phyloP scores from a whole-genome alignment of 2,113 vertebrate genomes.

The Urocolius indicus region DNA sequence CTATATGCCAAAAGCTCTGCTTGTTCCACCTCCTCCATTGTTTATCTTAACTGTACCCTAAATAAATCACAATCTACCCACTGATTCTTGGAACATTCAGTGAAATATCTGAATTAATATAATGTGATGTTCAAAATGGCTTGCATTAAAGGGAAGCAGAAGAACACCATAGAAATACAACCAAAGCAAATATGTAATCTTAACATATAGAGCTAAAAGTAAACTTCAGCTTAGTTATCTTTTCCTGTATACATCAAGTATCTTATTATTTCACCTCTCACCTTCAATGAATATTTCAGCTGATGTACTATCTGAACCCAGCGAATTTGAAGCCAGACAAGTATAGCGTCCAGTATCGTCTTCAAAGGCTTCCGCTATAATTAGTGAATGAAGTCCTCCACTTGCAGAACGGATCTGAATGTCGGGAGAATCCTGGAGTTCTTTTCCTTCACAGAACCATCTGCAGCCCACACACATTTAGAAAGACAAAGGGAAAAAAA shows the following conservation, averaged over 20 bases:
- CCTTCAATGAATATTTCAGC: slow-evolving; percentile 99
- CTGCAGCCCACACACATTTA: slow-evolving; percentile 75
- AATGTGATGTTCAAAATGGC: neutral
- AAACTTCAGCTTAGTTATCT: neutral
- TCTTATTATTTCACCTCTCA: slow-evolving; percentile 60
- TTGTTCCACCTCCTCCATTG: neutral
- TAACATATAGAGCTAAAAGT: neutral
- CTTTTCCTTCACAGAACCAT: slow-evolving; percentile 98
- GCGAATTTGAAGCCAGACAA: slow-evolving; percentile 91
- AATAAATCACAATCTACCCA: neutral
- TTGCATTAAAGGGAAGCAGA: neutral
- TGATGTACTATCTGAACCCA: slow-evolving; percentile 92
- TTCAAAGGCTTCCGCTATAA: slow-evolving; percentile 96
- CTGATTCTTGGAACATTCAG: neutral
- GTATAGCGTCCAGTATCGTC: slow-evolving; percentile 98
- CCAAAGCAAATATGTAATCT: neutral
- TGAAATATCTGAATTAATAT: neutral
- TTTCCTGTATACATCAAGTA: neutral
- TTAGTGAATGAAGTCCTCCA: slow-evolving; percentile 87
- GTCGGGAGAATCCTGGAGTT: slow-evolving; percentile 91
- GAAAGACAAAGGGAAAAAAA: slow-evolving; percentile 30
- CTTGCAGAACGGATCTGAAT: slow-evolving; percentile 88
- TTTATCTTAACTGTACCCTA: neutral
- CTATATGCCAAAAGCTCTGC: neutral
- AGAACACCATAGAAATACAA: neutral